These are phyloP conservation scores for Porites lutea DNA, from an alignment of 64 coral and sea anemone species.

Conservation along the genomic window DNA sequence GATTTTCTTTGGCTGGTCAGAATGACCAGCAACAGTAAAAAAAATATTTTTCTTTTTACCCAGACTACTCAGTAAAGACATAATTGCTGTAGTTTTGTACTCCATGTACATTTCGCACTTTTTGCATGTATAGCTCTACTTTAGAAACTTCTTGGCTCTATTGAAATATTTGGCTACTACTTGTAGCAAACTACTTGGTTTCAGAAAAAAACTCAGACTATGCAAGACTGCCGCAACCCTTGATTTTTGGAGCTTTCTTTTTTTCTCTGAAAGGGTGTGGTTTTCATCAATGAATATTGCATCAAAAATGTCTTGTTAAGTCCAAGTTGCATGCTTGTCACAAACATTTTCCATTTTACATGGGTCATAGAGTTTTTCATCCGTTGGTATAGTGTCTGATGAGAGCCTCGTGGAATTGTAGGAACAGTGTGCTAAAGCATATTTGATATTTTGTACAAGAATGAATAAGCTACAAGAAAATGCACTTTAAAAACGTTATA, in stretches of 20 bases:
- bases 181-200: slow-evolving; percentile 5
- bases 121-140: too few species aligned
- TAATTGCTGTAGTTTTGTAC: too few species aligned
- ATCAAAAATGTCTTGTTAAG: slow-evolving; percentile 21
- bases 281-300: slow-evolving; percentile 32
- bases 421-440: neutral
- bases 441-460: neutral
- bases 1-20: too few species aligned
- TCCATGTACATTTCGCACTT: too few species aligned
- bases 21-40: too few species aligned
- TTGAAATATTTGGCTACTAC: neutral
- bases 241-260: slow-evolving; percentile 12
- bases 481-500: neutral
- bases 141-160: too few species aligned
- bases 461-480: neutral
- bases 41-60: too few species aligned
- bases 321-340: neutral
- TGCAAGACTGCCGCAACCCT: slow-evolving; percentile 40
- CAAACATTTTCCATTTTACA: neutral
- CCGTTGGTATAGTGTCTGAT: neutral
- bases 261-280: slow-evolving; percentile 6
- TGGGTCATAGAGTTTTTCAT: neutral
- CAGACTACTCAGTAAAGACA: too few species aligned
- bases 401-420: neutral
- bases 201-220: slow-evolving; percentile 34